Evolutionary conservation across 1,140 invertebrate genomes (phyloP).

Genomic region (Cyclina sinensis): DNA sequence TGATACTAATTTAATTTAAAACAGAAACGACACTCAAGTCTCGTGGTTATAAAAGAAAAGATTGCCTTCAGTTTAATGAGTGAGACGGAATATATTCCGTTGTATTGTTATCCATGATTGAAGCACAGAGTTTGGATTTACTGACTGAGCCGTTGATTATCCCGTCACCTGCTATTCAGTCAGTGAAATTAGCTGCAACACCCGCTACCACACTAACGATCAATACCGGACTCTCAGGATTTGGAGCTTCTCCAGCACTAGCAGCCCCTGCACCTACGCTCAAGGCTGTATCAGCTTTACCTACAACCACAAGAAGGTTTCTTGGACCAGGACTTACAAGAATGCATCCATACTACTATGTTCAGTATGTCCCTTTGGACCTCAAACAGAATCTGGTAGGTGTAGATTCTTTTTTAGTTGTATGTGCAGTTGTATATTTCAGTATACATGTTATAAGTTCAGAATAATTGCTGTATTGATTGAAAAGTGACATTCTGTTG

Average conservation of each 20-base stretch:
- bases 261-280: constrained; percentile 61
- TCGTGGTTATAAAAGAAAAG: constrained; percentile 17
- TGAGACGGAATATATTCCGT: constrained; percentile 48
- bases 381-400: constrained; percentile 75
- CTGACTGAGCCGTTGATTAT: constrained; percentile 60
- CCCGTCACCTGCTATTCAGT: constrained; percentile 42
- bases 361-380: constrained; percentile 81
- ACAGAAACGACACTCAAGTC: background rate
- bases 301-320: constrained; percentile 39
- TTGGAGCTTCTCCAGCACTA: constrained; percentile 8
- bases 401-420: background rate
- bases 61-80: background rate
- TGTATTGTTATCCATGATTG: constrained; percentile 59
- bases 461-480: background rate
- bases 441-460: no score
- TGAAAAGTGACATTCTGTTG: background rate
- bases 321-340: constrained; percentile 73
- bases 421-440: no score
- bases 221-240: constrained; percentile 59
- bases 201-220: constrained; percentile 37
- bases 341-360: constrained; percentile 84
- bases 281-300: constrained; percentile 37
- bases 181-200: constrained; percentile 19
- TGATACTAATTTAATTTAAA: constrained; percentile 25
- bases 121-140: constrained; percentile 64